Base-by-base conservation (phyloP, 2,888 invertebrate genomes). In the Hemithea aestivaria region DNA sequence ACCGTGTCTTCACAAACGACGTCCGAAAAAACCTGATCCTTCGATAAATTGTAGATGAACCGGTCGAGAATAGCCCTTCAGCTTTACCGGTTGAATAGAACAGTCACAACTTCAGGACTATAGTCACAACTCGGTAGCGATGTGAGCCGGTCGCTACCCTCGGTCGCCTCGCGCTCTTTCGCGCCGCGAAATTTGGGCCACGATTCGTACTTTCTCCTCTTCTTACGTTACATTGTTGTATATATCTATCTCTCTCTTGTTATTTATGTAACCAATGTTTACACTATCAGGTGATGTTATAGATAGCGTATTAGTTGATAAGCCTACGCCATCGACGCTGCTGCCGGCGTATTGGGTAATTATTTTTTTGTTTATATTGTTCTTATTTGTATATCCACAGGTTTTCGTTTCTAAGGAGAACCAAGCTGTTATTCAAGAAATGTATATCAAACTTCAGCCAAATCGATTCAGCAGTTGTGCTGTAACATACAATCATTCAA, bases 71-170 rank as follows among this genome's bases (percentile, higher is more conserved):
- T 70, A 51, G 47, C 67, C 71, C 71, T 46, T 50, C 30, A 63
- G 62, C 58, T 61, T 61, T 58, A 63, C 57, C 66, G 73, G 53
- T 66, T 68, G 63, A 67, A 70, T 67, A 71, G 65, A 71, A 64
- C 66, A 70, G 66, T 62, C 66, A 62, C 61, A 69, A 75, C 41
- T 44, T 46, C 44, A 51, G 48, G 46, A 51, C 73, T 57, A 60
- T 66, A 81, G 83, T 85, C 73, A 80, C 75, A 78, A 78, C 63
- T 78, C 80, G 81, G 83, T 84, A 78, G 85, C 84, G 85, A 85
- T 84, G 85, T 81, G 79, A 82, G 76, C 62, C 79, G 82, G 81
- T 73, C 84, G 84, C 72, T 59, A 62, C 59, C 67, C 69, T 76
- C 73, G 69, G 69, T 72, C 76, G 73, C 75, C 73, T 70, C 69